Base-by-base conservation (phyloP, 1,140 invertebrate species). In the Meloidogyne floridensis region DNA sequence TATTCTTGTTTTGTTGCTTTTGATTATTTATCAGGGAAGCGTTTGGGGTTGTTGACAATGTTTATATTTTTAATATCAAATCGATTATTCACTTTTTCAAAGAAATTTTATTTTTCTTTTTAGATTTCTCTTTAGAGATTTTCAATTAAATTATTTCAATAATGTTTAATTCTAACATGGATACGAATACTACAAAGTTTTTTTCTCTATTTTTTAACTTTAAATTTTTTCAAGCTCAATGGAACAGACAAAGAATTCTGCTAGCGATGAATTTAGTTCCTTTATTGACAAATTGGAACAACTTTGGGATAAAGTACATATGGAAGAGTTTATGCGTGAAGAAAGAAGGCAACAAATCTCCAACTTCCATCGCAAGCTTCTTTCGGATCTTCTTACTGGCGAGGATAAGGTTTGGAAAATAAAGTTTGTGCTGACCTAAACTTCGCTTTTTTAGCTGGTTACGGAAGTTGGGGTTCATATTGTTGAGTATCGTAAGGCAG, bases 241-340 rank as follows among this genome's bases (percentile, higher is more conserved):
- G 11, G 56, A 13, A 15, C 13, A 15, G 4, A 15, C 56, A 15
- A 59, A 5, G 13, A 2, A 15, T 18, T 6, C 7, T 1, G 59
- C 59, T 6, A 8, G n/a, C 10, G 59, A 11, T 0, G 59, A 65
- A 6, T 65, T 81, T 18, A 10, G n/a, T 2, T 18, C 20, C 56
- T 8, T 47, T 81, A 18, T 32, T 32, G 3, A 51, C 3, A 11
- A 70, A 47, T 20, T 81, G 3, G 53, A n/a, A 20, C 18, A 80
- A 5, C 47, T 81, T 13, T 81, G 80, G 80, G 75, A 81, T 70
- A 13, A 43, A 4, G 65, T 81, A 11, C 80, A 81, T 47, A 81
- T 81, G 80, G 75, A 80, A 8, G 20, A n/a, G 2, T n/a, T 56
- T 3, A 65, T 73, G 18, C 74, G 80, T 1, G 75, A 81, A 11